Evolutionary conservation across 2,113 vertebrate genomes (phyloP).

Genomic region (Apodemus speciosus): DNA sequence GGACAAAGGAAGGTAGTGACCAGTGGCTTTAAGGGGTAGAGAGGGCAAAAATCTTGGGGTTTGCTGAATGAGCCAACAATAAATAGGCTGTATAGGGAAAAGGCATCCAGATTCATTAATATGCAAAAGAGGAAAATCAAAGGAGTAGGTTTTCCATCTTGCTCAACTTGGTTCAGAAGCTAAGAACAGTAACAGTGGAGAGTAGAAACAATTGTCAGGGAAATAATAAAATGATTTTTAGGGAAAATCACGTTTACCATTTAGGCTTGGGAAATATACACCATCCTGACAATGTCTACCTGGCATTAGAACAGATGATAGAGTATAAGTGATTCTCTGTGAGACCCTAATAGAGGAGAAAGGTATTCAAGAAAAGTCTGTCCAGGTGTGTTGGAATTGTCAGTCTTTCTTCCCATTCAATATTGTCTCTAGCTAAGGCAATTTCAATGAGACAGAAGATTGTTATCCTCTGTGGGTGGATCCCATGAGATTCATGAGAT

Average conservation of each 20-base stretch:
- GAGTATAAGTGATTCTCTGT: background rate
- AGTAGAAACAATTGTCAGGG: background rate
- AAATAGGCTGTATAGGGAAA: background rate
- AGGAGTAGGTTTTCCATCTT: background rate
- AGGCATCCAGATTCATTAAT: background rate
- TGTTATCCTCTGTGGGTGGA: background rate
- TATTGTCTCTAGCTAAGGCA: background rate
- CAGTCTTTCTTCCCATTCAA: background rate
- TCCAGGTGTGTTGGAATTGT: background rate
- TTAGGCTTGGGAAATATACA: background rate
- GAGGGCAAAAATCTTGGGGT: background rate
- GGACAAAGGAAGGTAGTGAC: too few relatives aligned
- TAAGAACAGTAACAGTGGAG: background rate
- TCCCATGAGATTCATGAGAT: background rate
- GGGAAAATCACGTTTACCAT: background rate
- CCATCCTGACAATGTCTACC: too few relatives aligned
- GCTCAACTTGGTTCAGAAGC: background rate
- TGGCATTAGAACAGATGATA: background rate
- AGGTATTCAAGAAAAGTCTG: background rate
- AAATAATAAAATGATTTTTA: background rate
- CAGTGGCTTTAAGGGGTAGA: too few relatives aligned
- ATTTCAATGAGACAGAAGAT: background rate
- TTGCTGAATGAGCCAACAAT: background rate
- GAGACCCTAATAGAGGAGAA: background rate
- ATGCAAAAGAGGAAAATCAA: background rate